phyloP scores from a whole-genome alignment of 2,113 vertebrate species.

The Emydura subglobosa region DNA sequence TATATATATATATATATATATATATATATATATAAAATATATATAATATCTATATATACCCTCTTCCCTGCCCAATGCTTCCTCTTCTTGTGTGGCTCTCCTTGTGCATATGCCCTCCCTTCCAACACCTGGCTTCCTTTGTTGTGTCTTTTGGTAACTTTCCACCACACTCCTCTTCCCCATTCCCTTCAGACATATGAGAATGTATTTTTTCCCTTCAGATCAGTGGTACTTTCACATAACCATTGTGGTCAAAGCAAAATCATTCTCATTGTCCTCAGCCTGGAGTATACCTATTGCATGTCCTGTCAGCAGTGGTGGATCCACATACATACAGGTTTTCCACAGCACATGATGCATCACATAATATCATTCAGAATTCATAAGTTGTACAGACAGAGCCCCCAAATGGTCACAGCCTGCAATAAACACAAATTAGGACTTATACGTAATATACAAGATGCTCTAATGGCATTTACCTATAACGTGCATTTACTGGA shows the following conservation, averaged over 20 bases:
- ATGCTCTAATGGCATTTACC: background rate
- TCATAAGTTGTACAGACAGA: background rate
- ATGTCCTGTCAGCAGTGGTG: background rate
- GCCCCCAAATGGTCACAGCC: background rate
- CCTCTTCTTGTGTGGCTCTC: background rate
- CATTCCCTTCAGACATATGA: background rate
- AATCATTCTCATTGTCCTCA: background rate
- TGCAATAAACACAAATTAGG: background rate
- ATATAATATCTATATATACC: too few relatives aligned
- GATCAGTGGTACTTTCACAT: background rate
- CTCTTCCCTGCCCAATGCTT: background rate
- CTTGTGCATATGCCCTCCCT: background rate
- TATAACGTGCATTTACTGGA: background rate
- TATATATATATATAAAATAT: too few relatives aligned
- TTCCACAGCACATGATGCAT: background rate
- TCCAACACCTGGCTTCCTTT: background rate
- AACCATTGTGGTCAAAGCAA: background rate
- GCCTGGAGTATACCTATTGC: background rate
- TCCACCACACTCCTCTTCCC: background rate
- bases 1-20: too few relatives aligned
- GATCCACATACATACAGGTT: background rate
- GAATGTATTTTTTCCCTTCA: background rate
- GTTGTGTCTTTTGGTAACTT: background rate
- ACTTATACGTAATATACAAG: background rate
- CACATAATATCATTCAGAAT: background rate